phyloP scores from a whole-genome alignment of 2,888 invertebrate genomes.

The Xanthia icteritia region DNA sequence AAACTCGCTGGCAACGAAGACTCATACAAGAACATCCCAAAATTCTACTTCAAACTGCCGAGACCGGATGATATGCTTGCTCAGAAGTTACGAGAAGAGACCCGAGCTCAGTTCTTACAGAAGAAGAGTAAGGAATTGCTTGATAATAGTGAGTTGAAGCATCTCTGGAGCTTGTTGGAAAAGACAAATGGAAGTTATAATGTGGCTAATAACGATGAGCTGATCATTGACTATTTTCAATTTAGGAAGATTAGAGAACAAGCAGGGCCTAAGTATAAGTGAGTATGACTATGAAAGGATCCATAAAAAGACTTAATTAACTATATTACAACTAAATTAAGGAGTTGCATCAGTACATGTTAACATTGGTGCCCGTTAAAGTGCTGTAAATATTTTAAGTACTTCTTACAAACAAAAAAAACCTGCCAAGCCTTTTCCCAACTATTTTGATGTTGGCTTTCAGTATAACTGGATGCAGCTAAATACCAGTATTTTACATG shows the following conservation, averaged over 20 bases:
- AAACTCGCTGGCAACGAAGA: slow-evolving; percentile 85
- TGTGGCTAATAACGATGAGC: slow-evolving; percentile 92
- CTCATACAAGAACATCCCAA: slow-evolving; percentile 92
- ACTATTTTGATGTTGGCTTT: too few relatives aligned
- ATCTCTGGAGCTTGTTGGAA: slow-evolving; percentile 95
- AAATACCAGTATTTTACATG: too few relatives aligned
- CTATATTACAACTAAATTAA: too few relatives aligned
- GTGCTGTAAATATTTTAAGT: too few relatives aligned
- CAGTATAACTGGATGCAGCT: too few relatives aligned
- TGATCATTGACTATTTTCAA: slow-evolving; percentile 96
- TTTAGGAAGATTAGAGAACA: slow-evolving; percentile 94
- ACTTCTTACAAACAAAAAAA: too few relatives aligned
- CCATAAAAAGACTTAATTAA: too few relatives aligned
- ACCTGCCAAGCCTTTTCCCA: too few relatives aligned
- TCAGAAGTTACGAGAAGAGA: slow-evolving; percentile 96
- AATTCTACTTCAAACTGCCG: slow-evolving; percentile 94
- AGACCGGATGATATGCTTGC: slow-evolving; percentile 94
- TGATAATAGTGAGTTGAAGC: slow-evolving; percentile 96
- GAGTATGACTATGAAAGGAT: slow-evolving; percentile 44
- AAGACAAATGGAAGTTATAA: slow-evolving; percentile 94
- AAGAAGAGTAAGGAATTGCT: slow-evolving; percentile 95
- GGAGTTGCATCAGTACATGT: too few relatives aligned
- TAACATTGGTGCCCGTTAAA: too few relatives aligned
- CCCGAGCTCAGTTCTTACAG: slow-evolving; percentile 96
- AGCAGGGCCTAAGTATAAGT: slow-evolving; percentile 94